Percentiles rank a stretch among this genome's conserved stretches.
phyloP scores from a whole-genome alignment of 2,797 vertebrate genomes.

The Pseudotriccus pelzelni region DNA sequence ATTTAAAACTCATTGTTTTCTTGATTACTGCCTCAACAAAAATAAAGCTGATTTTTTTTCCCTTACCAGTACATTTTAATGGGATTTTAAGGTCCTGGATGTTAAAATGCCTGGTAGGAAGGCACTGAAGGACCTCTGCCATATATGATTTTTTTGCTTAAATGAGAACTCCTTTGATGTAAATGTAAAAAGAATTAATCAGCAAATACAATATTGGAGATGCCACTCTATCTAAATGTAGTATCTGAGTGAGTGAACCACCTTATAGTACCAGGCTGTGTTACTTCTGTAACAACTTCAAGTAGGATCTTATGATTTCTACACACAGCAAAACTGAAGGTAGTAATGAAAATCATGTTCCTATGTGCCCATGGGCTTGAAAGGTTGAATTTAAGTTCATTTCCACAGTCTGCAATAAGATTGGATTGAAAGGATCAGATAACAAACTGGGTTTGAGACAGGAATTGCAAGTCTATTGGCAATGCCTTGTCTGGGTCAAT shows the following conservation, averaged over 20 bases:
- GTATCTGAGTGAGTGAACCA: not conserved
- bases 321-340: not conserved
- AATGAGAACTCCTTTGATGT: not conserved
- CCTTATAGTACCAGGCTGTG: not conserved
- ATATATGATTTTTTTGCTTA: not conserved
- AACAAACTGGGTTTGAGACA: not conserved
- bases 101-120: not conserved
- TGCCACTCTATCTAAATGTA: not conserved
- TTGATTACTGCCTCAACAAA: not conserved
- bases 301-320: not conserved
- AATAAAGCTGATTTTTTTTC: not conserved
- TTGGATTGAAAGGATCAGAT: not conserved
- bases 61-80: not conserved
- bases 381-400: not conserved
- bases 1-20: not conserved
- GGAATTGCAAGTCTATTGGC: not conserved
- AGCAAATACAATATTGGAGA: not conserved
- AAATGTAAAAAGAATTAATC: not conserved
- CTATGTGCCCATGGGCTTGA: not conserved
- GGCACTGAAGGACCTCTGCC: not conserved
- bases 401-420: not conserved
- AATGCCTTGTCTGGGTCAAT: not conserved
- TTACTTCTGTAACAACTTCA: not conserved
- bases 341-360: not conserved
- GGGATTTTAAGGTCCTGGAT: not conserved